Percentiles rank a stretch among this genome's conserved stretches.
Evolutionary conservation across 2,797 vertebrate genomes (phyloP).

Genomic region (Gallirallus australis): DNA sequence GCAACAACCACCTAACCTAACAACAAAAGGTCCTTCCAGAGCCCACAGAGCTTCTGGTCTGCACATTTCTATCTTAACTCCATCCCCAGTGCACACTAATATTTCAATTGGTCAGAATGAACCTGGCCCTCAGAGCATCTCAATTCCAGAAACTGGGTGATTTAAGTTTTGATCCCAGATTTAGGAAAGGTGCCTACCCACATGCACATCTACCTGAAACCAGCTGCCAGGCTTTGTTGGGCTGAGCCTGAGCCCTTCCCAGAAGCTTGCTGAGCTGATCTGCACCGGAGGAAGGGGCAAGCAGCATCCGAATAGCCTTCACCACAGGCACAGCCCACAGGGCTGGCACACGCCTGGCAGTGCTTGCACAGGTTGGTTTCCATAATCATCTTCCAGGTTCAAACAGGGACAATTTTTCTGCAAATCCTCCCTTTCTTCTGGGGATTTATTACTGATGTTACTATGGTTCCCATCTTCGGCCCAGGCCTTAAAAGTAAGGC

Average conservation of each 20-base stretch:
- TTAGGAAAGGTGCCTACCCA: not conserved
- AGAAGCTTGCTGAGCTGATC: not conserved
- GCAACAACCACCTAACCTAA: not conserved
- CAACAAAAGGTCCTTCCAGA: not conserved
- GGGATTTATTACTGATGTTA: conserved; percentile 20
- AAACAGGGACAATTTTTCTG: not conserved
- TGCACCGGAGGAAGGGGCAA: not conserved
- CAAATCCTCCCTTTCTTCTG: not conserved
- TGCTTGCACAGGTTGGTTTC: not conserved
- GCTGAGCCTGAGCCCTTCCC: not conserved
- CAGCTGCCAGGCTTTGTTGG: not conserved
- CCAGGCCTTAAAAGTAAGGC: not conserved
- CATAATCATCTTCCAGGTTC: not conserved
- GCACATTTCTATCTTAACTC: not conserved
- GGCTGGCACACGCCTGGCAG: not conserved
- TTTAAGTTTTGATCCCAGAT: not conserved
- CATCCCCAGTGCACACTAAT: not conserved
- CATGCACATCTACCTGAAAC: not conserved
- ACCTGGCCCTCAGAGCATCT: not conserved
- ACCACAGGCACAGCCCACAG: not conserved
- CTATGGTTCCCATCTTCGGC: not conserved
- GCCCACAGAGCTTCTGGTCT: not conserved
- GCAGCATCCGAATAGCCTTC: not conserved
- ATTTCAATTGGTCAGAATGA: not conserved
- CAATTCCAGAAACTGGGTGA: not conserved